Conservation (phyloP, 2,797 vertebrate genomes). For the Paedocypris micromegethes region DNA sequence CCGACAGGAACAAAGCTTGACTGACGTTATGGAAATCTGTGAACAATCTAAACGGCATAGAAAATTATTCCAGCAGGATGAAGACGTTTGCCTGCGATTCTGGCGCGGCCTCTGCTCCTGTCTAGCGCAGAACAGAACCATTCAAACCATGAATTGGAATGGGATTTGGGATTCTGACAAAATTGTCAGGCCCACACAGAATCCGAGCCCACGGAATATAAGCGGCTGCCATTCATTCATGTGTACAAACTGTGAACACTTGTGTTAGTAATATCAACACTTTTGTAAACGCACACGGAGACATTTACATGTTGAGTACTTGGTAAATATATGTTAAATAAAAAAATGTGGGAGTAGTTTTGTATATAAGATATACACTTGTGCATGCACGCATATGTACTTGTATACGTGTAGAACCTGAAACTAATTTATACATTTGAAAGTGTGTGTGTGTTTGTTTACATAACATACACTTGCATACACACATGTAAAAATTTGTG, state of each 20-base stretch:
- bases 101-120: background rate
- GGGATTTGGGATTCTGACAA: background rate
- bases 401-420: too few species aligned
- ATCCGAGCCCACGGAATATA: background rate
- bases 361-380: too few species aligned
- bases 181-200: constrained; percentile 3
- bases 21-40: constrained; percentile 39
- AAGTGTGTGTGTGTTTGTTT: too few species aligned
- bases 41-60: constrained; percentile 30
- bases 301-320: too few species aligned
- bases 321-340: too few species aligned
- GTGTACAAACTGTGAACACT: background rate
- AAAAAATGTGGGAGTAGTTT: too few species aligned
- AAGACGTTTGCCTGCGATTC: constrained; percentile 16
- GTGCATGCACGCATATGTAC: too few species aligned
- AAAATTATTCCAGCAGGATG: constrained; percentile 13
- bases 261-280: background rate
- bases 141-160: constrained; percentile 8
- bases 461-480: too few species aligned
- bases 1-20: constrained; percentile 27
- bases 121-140: constrained; percentile 3
- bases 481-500: too few species aligned
- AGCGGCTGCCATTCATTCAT: background rate
- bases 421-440: too few species aligned
- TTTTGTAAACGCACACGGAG: background rate